Percentiles rank a stretch among this genome's conserved stretches.
These are phyloP conservation scores for Nylanderia fulva DNA, from an alignment of 1,140 invertebrate species.

Conservation along the genomic window DNA sequence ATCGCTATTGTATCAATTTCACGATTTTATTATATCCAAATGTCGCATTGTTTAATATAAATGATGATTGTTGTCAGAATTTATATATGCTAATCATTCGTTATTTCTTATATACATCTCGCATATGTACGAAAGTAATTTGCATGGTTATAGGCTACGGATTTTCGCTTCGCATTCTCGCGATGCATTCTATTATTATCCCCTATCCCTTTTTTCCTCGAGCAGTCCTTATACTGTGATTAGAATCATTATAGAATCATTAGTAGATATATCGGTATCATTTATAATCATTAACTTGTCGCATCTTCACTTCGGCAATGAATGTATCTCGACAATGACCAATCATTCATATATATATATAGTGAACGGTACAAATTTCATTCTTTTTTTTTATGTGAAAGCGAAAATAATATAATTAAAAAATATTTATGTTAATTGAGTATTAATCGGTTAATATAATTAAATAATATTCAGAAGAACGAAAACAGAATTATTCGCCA, in stretches of 20 bases:
- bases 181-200: conserved; percentile 1
- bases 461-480: conserved; percentile 7
- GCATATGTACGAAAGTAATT: conserved; percentile 40
- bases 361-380: background rate
- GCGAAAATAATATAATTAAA: background rate
- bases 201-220: background rate
- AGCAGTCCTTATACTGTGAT: conserved; percentile 30
- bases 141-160: conserved; percentile 57
- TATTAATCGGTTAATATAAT: no score
- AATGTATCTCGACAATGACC: conserved; percentile 11
- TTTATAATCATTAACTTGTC: conserved; percentile 47
- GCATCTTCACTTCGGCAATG: background rate
- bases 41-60: conserved; percentile 51
- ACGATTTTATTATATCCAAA: conserved; percentile 22
- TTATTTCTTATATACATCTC: conserved; percentile 34
- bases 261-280: conserved; percentile 35
- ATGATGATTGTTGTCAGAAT: conserved; percentile 43
- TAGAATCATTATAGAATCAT: conserved; percentile 51
- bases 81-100: conserved; percentile 62
- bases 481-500: conserved; percentile 12
- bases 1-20: background rate
- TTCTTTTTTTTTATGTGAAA: background rate
- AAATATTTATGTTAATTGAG: no score
- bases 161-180: conserved; percentile 33
- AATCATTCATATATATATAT: background rate